Conservation (phyloP, 2,797 vertebrate species). For the Danio choprae region DNA sequence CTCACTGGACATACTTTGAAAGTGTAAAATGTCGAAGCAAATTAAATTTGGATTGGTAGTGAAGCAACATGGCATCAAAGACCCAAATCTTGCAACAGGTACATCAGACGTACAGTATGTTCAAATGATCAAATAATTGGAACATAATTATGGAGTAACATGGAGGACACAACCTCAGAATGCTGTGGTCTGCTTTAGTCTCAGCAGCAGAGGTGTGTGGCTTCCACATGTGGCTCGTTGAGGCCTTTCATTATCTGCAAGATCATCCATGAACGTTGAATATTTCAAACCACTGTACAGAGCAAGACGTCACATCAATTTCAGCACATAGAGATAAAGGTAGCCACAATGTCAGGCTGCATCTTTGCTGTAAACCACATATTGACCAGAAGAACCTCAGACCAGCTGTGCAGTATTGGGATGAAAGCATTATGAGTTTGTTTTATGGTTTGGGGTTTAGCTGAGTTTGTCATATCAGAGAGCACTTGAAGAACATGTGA, state of each 20-base stretch:
- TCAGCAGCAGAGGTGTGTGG: constrained; percentile 5
- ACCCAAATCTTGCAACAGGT: background rate
- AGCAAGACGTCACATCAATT: background rate
- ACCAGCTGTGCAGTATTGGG: background rate
- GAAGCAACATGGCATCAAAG: background rate
- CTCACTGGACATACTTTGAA: background rate
- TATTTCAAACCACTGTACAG: background rate
- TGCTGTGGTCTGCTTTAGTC: constrained; percentile 6
- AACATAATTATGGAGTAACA: background rate
- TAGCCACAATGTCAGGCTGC: background rate
- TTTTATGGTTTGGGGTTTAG: background rate
- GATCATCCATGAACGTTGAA: background rate
- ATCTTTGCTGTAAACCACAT: background rate
- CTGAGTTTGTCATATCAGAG: background rate
- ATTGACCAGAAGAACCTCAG: constrained; percentile 1
- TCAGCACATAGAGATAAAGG: background rate
- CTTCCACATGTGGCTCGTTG: constrained; percentile 10
- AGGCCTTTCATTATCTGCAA: background rate
- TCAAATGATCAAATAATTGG: background rate
- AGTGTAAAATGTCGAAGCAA: background rate
- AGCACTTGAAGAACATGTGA: background rate
- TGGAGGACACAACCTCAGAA: background rate
- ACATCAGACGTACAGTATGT: background rate
- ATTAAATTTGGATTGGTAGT: background rate
- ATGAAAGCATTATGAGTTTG: background rate